These are phyloP conservation scores for Mormyrops attenuatus DNA, from an alignment of 2,797 vertebrate genomes.

Conservation along the genomic window DNA sequence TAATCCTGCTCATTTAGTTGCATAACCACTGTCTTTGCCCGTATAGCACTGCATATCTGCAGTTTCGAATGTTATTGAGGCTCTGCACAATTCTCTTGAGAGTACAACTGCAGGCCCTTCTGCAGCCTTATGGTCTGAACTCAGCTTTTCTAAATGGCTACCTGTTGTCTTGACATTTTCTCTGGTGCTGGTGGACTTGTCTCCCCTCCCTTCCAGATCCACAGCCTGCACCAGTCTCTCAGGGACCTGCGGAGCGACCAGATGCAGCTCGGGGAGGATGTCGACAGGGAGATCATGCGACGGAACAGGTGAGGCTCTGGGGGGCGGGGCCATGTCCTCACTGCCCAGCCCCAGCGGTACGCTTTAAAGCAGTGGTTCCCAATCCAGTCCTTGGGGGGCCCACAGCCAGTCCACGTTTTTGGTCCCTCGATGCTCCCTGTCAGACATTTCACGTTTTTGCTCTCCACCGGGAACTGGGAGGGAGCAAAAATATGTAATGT, in stretches of 20 bases:
- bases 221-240: slow-evolving; percentile 78
- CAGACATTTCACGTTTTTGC: not conserved
- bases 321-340: not conserved
- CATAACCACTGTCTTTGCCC: not conserved
- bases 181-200: not conserved
- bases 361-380: not conserved
- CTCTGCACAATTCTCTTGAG: not conserved
- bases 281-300: slow-evolving; percentile 75
- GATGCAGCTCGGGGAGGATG: slow-evolving; percentile 73
- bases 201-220: slow-evolving; percentile 59
- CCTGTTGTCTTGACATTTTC: not conserved
- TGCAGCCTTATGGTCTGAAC: not conserved
- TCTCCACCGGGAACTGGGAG: not conserved
- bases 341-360: not conserved
- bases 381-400: not conserved
- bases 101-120: not conserved
- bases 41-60: not conserved
- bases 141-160: not conserved
- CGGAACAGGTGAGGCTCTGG: slow-evolving; percentile 73
- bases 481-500: not conserved
- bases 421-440: not conserved
- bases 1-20: not conserved
- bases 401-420: not conserved
- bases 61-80: not conserved
- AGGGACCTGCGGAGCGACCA: slow-evolving; percentile 81